phyloP scores from a whole-genome alignment of 2,888 invertebrate genomes.

The Apeira syringaria region DNA sequence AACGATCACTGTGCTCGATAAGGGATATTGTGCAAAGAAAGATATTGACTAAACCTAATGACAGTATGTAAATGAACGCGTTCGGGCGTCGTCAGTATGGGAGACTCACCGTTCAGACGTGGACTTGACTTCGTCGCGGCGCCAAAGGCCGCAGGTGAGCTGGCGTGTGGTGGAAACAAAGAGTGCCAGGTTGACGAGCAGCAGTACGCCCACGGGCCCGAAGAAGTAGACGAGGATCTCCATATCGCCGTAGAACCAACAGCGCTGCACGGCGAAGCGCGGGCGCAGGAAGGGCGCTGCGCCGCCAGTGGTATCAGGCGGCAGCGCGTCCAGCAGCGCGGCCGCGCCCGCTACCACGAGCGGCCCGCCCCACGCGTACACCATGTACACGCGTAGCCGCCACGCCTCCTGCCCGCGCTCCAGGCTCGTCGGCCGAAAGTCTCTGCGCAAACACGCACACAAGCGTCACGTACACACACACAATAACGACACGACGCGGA shows the following conservation, averaged over 20 bases:
- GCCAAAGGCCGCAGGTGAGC: conserved; percentile 94
- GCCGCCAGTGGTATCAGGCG: conserved; percentile 72
- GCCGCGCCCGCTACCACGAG: conserved; percentile 89
- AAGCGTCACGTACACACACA: not conserved
- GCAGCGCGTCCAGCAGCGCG: conserved; percentile 88
- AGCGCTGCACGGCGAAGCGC: conserved; percentile 89
- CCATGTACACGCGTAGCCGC: conserved; percentile 90
- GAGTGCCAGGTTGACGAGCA: conserved; percentile 90
- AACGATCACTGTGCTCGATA: too few species aligned
- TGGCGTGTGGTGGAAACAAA: conserved; percentile 93
- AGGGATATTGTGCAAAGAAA: too few species aligned
- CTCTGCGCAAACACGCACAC: conserved; percentile 86
- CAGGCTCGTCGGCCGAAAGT: conserved; percentile 92
- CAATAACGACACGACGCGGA: too few species aligned
- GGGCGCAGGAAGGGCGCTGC: conserved; percentile 86
- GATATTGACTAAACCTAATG: too few species aligned
- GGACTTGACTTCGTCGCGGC: conserved; percentile 93
- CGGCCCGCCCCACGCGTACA: conserved; percentile 94
- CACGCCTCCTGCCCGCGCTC: conserved; percentile 93
- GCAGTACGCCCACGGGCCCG: conserved; percentile 91
- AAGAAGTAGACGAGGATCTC: conserved; percentile 94
- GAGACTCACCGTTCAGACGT: conserved; percentile 80
- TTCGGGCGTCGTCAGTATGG: too few species aligned
- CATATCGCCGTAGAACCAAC: conserved; percentile 93
- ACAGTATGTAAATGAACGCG: too few species aligned